phyloP scores from a whole-genome alignment of 2,113 vertebrate species.

The Brachypodius melanocephalos region DNA sequence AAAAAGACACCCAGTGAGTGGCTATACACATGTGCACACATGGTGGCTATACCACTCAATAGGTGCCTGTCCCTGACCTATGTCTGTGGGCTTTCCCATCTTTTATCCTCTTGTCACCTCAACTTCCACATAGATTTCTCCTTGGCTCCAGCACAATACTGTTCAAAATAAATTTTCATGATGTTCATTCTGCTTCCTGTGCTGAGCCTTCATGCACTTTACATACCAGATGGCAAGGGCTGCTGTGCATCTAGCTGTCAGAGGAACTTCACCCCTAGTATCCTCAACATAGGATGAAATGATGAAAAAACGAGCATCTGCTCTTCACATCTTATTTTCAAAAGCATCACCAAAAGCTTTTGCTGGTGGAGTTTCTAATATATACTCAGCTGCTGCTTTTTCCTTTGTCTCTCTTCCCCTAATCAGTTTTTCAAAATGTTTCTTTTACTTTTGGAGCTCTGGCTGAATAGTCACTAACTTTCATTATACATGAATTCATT shows the following conservation, averaged over 20 bases:
- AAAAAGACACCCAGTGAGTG: conserved; percentile 81
- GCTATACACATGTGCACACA: conserved; percentile 68
- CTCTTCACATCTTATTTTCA: neutral
- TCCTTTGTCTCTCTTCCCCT: neutral
- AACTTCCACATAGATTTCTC: neutral
- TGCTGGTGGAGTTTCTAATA: neutral
- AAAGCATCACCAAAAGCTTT: neutral
- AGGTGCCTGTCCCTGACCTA: conserved; percentile 42
- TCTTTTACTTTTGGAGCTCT: neutral
- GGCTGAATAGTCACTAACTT: neutral
- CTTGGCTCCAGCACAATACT: neutral
- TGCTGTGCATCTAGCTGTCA: neutral
- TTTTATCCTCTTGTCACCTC: neutral
- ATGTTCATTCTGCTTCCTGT: neutral
- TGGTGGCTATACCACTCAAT: conserved; percentile 64
- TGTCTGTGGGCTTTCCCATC: neutral
- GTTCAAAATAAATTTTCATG: neutral
- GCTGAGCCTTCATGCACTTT: neutral
- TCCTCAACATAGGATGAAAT: neutral
- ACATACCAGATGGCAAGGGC: neutral
- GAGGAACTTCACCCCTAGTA: neutral
- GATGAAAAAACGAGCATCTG: neutral
- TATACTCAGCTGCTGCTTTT: neutral
- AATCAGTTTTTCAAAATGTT: neutral
- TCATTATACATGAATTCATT: neutral